Evolutionary conservation across 2,888 invertebrate genomes (phyloP), one percentile per base, ranked within the genome.

Genomic region (Tinea trinotella): DNA sequence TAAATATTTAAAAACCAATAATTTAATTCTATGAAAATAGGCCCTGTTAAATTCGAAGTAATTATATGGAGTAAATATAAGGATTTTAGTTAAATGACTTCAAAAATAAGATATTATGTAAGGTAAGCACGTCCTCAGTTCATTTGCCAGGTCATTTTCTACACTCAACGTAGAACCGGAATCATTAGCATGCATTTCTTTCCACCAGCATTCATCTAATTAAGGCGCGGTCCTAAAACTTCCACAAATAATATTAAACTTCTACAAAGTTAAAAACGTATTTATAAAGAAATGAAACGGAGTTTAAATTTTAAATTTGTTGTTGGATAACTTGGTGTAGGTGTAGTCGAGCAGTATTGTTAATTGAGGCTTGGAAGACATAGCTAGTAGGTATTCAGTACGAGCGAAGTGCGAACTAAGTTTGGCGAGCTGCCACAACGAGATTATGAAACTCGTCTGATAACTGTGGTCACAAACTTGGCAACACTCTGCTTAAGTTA

Each of bases 341-440:
- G 50, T 50, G 50, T 24, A 18, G 13, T 50, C 5, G 9, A 24
- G 50, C 50, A 13, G 50, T 50, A 24, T 50, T 50, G 50, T 50
- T 50, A 50, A 50, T 50, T 50, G 24, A 22, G 50, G 24, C 50
- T 24, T 50, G 50, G 50, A 50, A 50, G 50, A 24, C 50, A 18
- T 24, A 4, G 50, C 50, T 50, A 7, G 24, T 22, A 50, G 50
- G 50, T 50, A 15, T 50, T 50, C 50, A 22, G 24, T 12, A n/a
- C 48, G 9, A 12, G 48, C 20, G 17, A 48, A 19, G 48, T 19
- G 40, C 40, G 40, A 40, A 40, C 13, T 48, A 50, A 50, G 24
- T 50, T 50, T 35, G 52, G 52, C 52, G 10, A 35, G 52, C 35
- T 52, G 52, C 52, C 52, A 52, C 52, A 52, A 52, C 35, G 52